Base-by-base conservation (phyloP, 2,113 vertebrate species). In the Phaethornis superciliosus region DNA sequence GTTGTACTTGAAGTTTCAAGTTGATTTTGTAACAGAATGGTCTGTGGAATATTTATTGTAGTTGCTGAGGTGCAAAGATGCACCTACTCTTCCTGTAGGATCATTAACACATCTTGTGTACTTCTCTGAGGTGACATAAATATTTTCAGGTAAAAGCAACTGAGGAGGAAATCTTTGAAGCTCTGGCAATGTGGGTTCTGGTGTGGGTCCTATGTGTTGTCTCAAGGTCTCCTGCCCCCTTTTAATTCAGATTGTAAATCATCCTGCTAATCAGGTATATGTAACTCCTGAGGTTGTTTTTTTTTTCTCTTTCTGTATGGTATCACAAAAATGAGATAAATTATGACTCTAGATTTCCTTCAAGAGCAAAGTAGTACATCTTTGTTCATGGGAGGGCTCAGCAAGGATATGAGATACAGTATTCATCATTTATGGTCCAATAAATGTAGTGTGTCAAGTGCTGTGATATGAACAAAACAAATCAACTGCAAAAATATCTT, bases 401-500 rank as follows among this genome's bases (percentile, higher is more conserved):
- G 44, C 55, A 44, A 52, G 16, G 55, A 14, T 40, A 19, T 27
- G 40, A 82, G 33, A 44, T 56, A 44, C 14, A 12, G 33, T 23
- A 8, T 62, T 82, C 59, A 58, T 27, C 40, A 40, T 11, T 40
- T 40, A 40, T 40, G 40, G 40, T 40, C 40, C 40, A 40, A n/a
- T 79, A n/a, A 82, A 70, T 44, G 20, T 58, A 65, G 9, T 37
- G 1, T 71, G 47, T 37, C 26, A 52, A 81, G 59, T 70, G n/a
- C 79, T 88, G 27, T 75, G 82, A 91, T 91, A 93, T 16, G 24
- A n/a, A 63, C 19, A 18, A 52, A 85, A n/a, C 33, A 67, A 94
- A 94, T 63, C 71, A 87, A 13, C 82, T 85, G 60, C 47, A 91
- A 81, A 95, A 86, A 71, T 72, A 60, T 9, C 56, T 85, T 90